Evolutionary conservation across 92 coral and sea anemone species (phyloP), one percentile per base, ranked within the genome.

Genomic region (Muricea muricata): DNA sequence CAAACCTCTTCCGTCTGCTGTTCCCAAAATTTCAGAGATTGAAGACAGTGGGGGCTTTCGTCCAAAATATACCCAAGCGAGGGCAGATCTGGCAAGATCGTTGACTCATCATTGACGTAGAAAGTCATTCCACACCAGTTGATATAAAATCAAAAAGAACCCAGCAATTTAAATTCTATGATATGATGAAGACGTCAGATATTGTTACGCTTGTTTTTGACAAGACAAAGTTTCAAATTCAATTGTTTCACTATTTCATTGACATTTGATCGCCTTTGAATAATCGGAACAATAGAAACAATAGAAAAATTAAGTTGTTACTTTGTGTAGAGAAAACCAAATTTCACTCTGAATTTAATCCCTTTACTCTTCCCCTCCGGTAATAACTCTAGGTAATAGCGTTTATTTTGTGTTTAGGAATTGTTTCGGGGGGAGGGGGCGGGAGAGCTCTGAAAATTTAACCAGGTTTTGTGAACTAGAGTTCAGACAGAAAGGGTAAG

Each of bases 21-120:
- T 69, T 94, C 94, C 99, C 99, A 97, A 58, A 91, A 92, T 45
- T 90, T 92, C 63, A 97, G 81, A 34, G 98, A 94, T 58, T 92
- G 98, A 61, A 92, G 94, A 63, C 97, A 97, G 26, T 87, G 34
- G 21, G 99, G 99, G 21, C 97, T 90, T 69, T 97, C 98, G 89
- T 92, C 96, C 87, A 92, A 86, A 58, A 91, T 92, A 78, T 90
- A 91, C 18, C 91, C 97, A 65, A 86, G 90, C n/a, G 79, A 70
- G 52, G 99, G 98, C 40, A 97, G 87, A 30, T 91, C 90, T 17
- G 94, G 99, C 45, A 88, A 28, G 48, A 45, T 14, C 3, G 67
- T 12, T 26, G 88, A 46, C 33, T 90, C 93, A 25, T 90, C 42
- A 60, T 87, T 85, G 72, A 92, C 97, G 86, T 97, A 97, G 87